These are phyloP conservation scores for Atlantisia rogersi DNA, from an alignment of 2,113 vertebrate species.

Conservation along the genomic window DNA sequence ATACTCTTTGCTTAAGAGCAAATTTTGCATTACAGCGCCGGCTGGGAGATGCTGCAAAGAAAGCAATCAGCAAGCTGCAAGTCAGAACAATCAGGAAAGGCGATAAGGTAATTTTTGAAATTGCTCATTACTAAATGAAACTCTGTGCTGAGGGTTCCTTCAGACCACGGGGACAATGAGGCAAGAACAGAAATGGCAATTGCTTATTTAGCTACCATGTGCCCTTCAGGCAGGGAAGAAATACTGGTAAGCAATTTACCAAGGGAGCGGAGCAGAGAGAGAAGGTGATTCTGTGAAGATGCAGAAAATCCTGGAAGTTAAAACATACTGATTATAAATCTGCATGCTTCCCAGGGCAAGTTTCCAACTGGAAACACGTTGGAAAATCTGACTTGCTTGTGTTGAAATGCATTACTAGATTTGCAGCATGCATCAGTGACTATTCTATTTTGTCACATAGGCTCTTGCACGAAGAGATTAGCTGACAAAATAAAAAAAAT, in stretches of 20 bases:
- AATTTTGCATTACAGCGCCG: conserved; percentile 86
- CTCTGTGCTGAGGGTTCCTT: neutral
- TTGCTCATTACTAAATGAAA: neutral
- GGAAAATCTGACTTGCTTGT: neutral
- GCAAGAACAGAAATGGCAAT: neutral
- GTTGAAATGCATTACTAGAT: neutral
- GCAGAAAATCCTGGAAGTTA: neutral
- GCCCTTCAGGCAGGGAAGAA: neutral
- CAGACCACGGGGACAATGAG: neutral
- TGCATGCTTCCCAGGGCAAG: neutral
- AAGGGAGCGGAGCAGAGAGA: neutral
- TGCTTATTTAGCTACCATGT: neutral
- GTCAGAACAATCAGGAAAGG: conserved; percentile 95
- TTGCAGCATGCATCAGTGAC: neutral
- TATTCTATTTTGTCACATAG: neutral
- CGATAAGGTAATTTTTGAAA: conserved; percentile 87
- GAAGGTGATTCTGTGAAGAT: neutral
- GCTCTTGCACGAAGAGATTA: neutral
- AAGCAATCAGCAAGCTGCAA: conserved; percentile 97
- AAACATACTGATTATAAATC: neutral
- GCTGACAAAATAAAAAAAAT: neutral
- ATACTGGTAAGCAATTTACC: neutral
- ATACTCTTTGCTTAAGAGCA: conserved; percentile 35
- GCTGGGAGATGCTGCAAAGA: conserved; percentile 96
- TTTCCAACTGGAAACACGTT: neutral